Base-by-base conservation (phyloP, 1,140 invertebrate genomes). In the Carposina sasakii region DNA sequence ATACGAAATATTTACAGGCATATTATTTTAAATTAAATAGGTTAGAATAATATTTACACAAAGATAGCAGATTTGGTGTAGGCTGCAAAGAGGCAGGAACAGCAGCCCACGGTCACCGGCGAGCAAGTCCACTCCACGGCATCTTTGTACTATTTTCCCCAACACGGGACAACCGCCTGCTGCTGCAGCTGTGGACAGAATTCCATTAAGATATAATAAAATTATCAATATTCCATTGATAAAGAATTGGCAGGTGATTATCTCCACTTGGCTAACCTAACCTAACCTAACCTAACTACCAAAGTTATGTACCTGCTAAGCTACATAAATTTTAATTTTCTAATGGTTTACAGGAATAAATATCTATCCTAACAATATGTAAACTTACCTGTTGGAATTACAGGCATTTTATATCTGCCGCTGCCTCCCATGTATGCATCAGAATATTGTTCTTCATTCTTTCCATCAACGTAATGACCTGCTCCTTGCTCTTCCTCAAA, bases 51-150 rank as follows among this genome's bases (percentile, higher is more conserved):
- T 47, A 88, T 90, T 88, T 87, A 92, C 91, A 66, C 92, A 93
- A 48, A 91, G 76, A 55, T 91, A 89, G 68, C 92, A 93, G 44
- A 92, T 89, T 61, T 93, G 90, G 66, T 92, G 90, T 39, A 91
- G 86, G 21, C 90, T 89, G 57, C 92, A 93, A 12, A 91, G 86
- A 0, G 87, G 86, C 28, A 91, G 78, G 28, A 93, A 88, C 21
- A 90, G 74, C 54, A 90, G 87, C 23, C 86, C 88, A 10, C 88
- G 85, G 52, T 90, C 89, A 8, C 89, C 90, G 22, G 89, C 86
- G n/a, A 91, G 61, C 10, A 87, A 66, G 45, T 88, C 88, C 0
- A 89, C 86, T 19, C 87, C 86, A 21, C 87, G 88, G 55, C 91
- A 93, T 46, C 87, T 85, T 52, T 87, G 84, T 9, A 90, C 87